Percentiles rank a stretch among this genome's conserved stretches.
These are phyloP conservation scores for Diarsia mendica DNA, from an alignment of 2,888 invertebrate genomes.

Conservation along the genomic window DNA sequence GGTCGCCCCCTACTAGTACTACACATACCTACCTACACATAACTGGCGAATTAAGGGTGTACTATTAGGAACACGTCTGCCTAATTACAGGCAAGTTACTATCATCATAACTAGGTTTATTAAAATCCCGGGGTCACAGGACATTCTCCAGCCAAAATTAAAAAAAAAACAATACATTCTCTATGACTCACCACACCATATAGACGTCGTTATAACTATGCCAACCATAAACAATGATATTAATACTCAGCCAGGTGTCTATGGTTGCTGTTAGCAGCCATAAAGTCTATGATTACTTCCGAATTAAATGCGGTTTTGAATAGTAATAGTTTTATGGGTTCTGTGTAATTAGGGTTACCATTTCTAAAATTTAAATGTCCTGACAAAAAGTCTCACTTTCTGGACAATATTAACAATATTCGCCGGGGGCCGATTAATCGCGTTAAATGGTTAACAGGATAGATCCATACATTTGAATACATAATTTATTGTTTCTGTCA, in stretches of 20 bases:
- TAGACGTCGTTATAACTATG: conserved; percentile 42
- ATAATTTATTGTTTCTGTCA: too few relatives aligned
- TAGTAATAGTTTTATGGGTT: conserved; percentile 61
- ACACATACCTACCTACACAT: too few relatives aligned
- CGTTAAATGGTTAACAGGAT: too few relatives aligned
- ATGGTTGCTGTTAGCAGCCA: conserved; percentile 56
- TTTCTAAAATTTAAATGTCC: neutral
- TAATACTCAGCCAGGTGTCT: conserved; percentile 68
- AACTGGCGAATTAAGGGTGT: too few relatives aligned
- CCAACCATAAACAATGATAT: conserved; percentile 58
- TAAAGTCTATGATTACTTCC: conserved; percentile 71
- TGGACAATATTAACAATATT: too few relatives aligned
- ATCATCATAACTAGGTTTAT: neutral
- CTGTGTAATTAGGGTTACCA: conserved; percentile 26
- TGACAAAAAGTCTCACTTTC: neutral
- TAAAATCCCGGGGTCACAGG: neutral
- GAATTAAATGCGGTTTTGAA: conserved; percentile 66
- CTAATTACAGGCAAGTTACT: too few relatives aligned
- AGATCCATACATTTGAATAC: too few relatives aligned
- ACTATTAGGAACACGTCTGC: too few relatives aligned
- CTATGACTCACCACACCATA: conserved; percentile 50
- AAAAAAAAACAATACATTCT: conserved; percentile 20
- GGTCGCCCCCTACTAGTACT: too few relatives aligned
- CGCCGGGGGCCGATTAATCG: too few relatives aligned
- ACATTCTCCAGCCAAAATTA: conserved; percentile 20